phyloP scores from a whole-genome alignment of 2,888 invertebrate genomes.

The Salpingus planirostris region DNA sequence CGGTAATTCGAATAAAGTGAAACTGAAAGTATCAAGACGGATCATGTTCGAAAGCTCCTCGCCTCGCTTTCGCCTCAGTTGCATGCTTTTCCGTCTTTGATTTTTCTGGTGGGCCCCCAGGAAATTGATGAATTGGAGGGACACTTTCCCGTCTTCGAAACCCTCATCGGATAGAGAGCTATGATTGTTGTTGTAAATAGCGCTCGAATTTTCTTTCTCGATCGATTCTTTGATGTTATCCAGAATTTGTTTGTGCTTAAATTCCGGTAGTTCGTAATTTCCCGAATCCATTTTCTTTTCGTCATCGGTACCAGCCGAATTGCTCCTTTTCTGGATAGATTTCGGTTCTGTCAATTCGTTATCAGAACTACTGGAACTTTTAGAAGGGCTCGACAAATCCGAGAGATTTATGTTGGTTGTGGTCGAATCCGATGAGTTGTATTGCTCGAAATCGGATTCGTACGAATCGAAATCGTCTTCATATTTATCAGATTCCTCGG shows the following conservation, averaged over 20 bases:
- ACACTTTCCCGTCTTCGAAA: slow-evolving; percentile 48
- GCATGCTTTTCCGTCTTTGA: slow-evolving; percentile 32
- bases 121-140: slow-evolving; percentile 39
- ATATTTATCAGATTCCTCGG: slow-evolving; percentile 23
- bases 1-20: slow-evolving; percentile 58
- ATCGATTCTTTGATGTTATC: slow-evolving; percentile 41
- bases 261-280: slow-evolving; percentile 45
- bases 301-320: slow-evolving; percentile 35
- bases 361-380: slow-evolving; percentile 4
- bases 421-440: slow-evolving; percentile 25
- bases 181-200: slow-evolving; percentile 23
- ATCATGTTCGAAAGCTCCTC: slow-evolving; percentile 58
- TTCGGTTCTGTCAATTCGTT: slow-evolving; percentile 8
- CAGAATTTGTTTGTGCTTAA: slow-evolving; percentile 35
- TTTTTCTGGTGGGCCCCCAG: slow-evolving; percentile 37
- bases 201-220: slow-evolving; percentile 38
- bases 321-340: slow-evolving; percentile 15
- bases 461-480: slow-evolving; percentile 52
- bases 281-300: slow-evolving; percentile 53
- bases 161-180: slow-evolving; percentile 48
- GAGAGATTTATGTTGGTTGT: slow-evolving; percentile 8
- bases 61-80: slow-evolving; percentile 44
- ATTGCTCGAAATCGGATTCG: slow-evolving; percentile 49
- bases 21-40: slow-evolving; percentile 54
- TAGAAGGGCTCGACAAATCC: slow-evolving; percentile 8